Evolutionary conservation across 2,888 invertebrate species (phyloP).

Genomic region (Diaperis boleti): DNA sequence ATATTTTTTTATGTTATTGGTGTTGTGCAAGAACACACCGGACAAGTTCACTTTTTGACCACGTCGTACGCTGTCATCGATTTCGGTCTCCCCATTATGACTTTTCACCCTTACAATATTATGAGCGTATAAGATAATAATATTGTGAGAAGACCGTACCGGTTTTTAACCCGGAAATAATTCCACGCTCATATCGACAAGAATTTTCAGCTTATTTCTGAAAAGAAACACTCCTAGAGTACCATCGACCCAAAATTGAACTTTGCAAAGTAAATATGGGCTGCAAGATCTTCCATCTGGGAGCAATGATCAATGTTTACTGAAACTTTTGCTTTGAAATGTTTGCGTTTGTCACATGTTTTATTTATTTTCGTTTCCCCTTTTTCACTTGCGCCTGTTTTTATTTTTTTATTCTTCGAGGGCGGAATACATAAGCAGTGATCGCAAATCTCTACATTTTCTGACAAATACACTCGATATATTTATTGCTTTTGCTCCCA

Average conservation of each 20-base stretch:
- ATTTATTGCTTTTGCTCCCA: conserved; percentile 30
- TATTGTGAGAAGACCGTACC: too few relatives aligned
- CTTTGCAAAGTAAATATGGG: conserved; percentile 41
- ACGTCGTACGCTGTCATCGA: too few relatives aligned
- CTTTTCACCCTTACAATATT: too few relatives aligned
- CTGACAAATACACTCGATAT: conserved; percentile 38
- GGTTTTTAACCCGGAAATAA: too few relatives aligned
- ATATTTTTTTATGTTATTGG: too few relatives aligned
- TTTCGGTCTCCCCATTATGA: too few relatives aligned
- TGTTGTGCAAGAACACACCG: too few relatives aligned
- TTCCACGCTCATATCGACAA: too few relatives aligned
- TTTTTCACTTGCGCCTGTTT: conserved; percentile 55
- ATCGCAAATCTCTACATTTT: conserved; percentile 40
- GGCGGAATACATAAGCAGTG: conserved; percentile 42
- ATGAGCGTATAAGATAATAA: too few relatives aligned
- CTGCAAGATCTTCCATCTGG: conserved; percentile 40
- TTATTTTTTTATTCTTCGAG: conserved; percentile 56
- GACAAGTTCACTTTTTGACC: too few relatives aligned
- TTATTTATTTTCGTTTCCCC: conserved; percentile 58
- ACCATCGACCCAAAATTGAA: conserved; percentile 32
- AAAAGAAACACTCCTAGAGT: conserved; percentile 11
- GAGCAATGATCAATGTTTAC: conserved; percentile 46
- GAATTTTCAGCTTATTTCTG: not conserved
- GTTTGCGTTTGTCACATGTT: conserved; percentile 61
- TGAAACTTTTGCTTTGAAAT: conserved; percentile 56